These are phyloP conservation scores for Etheostoma perlongum DNA, from an alignment of 2,797 vertebrate species.

Conservation along the genomic window DNA sequence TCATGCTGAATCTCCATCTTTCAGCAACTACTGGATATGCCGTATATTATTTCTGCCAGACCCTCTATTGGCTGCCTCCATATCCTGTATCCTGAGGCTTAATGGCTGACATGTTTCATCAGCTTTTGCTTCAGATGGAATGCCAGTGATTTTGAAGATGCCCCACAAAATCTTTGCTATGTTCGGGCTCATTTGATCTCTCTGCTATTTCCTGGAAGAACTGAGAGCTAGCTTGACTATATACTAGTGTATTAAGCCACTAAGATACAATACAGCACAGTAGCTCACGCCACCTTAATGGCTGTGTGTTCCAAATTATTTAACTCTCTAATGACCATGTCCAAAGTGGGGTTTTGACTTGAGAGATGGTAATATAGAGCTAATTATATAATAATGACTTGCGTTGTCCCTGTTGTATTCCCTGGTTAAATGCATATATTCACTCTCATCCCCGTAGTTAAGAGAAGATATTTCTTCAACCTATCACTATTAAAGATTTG, in stretches of 20 bases:
- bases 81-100: slow-evolving; percentile 37
- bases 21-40: neutral
- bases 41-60: slow-evolving; percentile 14
- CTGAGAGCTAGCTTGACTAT: neutral
- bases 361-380: rapidly evolving
- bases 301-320: neutral
- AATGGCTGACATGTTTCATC: slow-evolving; percentile 22
- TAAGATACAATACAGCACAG: neutral
- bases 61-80: slow-evolving; percentile 31
- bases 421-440: neutral
- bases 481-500: neutral
- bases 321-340: neutral
- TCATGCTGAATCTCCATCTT: neutral
- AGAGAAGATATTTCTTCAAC: neutral
- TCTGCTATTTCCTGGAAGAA: slow-evolving; percentile 6
- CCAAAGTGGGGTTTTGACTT: neutral
- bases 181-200: neutral
- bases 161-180: neutral
- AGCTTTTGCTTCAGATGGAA: slow-evolving; percentile 12
- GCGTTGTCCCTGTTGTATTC: neutral
- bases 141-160: slow-evolving; percentile 27
- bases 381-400: neutral
- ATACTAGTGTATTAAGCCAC: neutral
- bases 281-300: neutral
- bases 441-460: slow-evolving; percentile 31